Base-by-base conservation (phyloP, 35 echinoderm and acorn worm species). In the Ophioderma brevispina region DNA sequence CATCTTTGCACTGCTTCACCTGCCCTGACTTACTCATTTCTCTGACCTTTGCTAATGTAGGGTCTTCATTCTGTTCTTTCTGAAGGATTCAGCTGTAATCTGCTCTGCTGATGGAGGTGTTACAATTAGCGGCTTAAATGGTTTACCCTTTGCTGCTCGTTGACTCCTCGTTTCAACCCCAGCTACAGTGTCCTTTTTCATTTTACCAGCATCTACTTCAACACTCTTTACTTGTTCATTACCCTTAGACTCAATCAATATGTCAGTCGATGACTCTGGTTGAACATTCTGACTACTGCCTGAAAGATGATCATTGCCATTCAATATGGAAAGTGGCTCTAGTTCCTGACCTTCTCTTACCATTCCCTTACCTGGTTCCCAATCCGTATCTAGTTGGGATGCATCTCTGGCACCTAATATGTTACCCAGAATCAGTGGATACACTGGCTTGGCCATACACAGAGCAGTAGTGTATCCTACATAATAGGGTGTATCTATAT, bases 401-500 rank as follows among this genome's bases (percentile, higher is more conserved):
- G 32, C 49, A 28, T 75, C 59, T 5, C 59, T 33, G 0, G 64
- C 59, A 28, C 37, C 37, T 75, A 6, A 10, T 6, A 41, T 38
- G 38, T 52, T 78, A 18, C 75, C 70, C 36, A 78, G 19, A 39
- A 46, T 78, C 76, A 78, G n/a, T 19, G 32, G 34, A 77, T 30
- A 88, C 36, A 89, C 15, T 13, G 78, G 78, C 19, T 89, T 80
- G 8, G 25, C 37, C 39, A 52, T 43, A 46, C 40, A 80, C n/a
- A 89, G 36, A 15, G 50, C 78, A 30, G 34, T 38, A 28, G 38
- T 42, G 14, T 31, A 56, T 0, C 41, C 76, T 52, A 39, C 38
- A 36, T 80, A 91, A 82, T 80, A 91, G 34, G 93, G 88, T 15
- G 93, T 86, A 6, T 82, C 55, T 35, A 90, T 38, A 1, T 50